These are phyloP conservation scores for Ridgeia piscesae DNA, from an alignment of 1,140 invertebrate species.

Conservation along the genomic window DNA sequence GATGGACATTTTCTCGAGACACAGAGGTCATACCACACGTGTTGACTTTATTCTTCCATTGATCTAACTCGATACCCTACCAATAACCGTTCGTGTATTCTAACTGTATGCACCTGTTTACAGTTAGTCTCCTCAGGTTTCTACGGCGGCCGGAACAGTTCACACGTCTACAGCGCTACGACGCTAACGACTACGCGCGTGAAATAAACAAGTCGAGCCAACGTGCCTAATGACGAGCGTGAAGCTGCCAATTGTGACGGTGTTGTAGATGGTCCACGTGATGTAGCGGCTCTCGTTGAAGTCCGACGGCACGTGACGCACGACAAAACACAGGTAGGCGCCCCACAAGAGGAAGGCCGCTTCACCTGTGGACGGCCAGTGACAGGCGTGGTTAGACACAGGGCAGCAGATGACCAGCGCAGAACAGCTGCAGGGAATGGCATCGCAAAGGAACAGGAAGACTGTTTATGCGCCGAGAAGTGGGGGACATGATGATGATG, in stretches of 20 bases:
- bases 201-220: neutral
- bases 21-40: no score
- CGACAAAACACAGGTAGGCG: slow-evolving; percentile 83
- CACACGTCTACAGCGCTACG: neutral
- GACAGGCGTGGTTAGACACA: neutral
- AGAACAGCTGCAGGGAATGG: no score
- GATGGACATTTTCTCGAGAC: no score
- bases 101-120: no score
- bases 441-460: no score
- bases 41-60: no score
- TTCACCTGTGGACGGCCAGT: slow-evolving; percentile 68
- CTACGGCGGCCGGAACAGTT: neutral
- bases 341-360: slow-evolving; percentile 87
- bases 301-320: slow-evolving; percentile 84
- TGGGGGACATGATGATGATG: no score
- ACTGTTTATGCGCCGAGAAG: no score
- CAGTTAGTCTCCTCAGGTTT: no score
- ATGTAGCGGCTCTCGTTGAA: slow-evolving; percentile 91
- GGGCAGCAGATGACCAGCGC: no score
- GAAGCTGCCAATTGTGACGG: slow-evolving; percentile 83
- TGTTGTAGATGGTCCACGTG: slow-evolving; percentile 91
- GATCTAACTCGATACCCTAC: no score
- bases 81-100: no score
- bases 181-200: neutral
- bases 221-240: slow-evolving; percentile 81